phyloP scores from a whole-genome alignment of 92 coral and sea anemone species.

The Umimayanthus kanabou region DNA sequence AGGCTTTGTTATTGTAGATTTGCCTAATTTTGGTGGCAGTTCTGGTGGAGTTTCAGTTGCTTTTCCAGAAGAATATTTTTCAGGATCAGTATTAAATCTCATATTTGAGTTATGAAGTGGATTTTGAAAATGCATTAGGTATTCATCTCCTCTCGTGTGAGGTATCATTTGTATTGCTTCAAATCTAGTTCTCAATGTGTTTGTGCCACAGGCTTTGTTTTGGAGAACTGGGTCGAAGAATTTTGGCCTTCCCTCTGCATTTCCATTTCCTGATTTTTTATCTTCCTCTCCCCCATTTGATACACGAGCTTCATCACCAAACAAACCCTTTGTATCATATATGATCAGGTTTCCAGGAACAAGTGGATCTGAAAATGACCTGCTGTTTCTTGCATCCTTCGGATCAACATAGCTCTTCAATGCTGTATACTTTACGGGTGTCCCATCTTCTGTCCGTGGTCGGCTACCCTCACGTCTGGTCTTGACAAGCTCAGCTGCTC shows the following conservation, averaged over 20 bases:
- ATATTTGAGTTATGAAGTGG: constrained; percentile 71
- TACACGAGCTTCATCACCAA: constrained; percentile 33
- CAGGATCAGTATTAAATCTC: constrained; percentile 5
- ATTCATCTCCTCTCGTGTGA: constrained; percentile 44
- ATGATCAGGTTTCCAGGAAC: constrained; percentile 64
- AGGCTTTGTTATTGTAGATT: constrained; percentile 3
- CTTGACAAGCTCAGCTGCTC: neutral
- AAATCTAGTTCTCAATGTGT: constrained; percentile 56
- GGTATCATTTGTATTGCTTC: constrained; percentile 37
- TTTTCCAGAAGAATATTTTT: neutral
- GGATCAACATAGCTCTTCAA: constrained; percentile 3
- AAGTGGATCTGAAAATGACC: constrained; percentile 73
- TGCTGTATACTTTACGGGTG: constrained; percentile 8
- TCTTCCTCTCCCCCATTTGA: neutral
- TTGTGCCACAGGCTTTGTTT: constrained; percentile 30
- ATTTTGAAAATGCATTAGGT: constrained; percentile 48
- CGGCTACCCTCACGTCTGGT: constrained; percentile 21
- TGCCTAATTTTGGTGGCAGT: constrained; percentile 13
- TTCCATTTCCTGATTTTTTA: constrained; percentile 8
- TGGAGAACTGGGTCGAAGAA: constrained; percentile 54
- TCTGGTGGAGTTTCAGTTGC: neutral
- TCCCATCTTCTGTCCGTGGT: constrained; percentile 20
- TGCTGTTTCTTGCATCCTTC: constrained; percentile 26
- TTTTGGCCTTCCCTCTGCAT: constrained; percentile 45
- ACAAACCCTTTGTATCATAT: constrained; percentile 71